Evolutionary conservation across 2,113 vertebrate species (phyloP), one percentile per base, ranked within the genome.

Genomic region (Leptosomus discolor): DNA sequence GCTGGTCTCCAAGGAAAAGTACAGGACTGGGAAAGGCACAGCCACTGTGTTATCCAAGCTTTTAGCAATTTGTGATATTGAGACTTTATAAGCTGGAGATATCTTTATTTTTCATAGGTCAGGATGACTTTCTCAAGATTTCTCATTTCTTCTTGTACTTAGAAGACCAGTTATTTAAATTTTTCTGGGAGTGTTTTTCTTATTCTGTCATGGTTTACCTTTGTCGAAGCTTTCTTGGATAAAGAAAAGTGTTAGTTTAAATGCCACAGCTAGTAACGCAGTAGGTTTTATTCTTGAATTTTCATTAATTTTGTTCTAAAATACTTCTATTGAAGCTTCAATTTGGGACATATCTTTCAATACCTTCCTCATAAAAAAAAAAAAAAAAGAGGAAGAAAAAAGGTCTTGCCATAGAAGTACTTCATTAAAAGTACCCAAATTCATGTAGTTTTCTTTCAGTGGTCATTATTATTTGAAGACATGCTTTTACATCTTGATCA

Each of bases 351-450:
- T 32, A 8, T 76, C 27, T 88, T 92, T 85, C 56, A 68, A n/a
- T 88, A 70, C 15, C 5, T 68, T 41, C 32, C 9, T 56, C 20
- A 24, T 60, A 5, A 15, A 51, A 70, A 75, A 73, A 57, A 50
- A 15, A 18, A 32, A 0, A 63, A n/a, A n/a, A n/a, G n/a, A n/a
- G 8, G 7, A 0, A n/a, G n/a, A 34, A 43, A 64, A 64, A 30
- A 64, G 7, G 6, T 15, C 27, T 53, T 27, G 16, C 58, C 27
- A 32, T 39, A 27, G 5, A 78, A 77, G 15, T 70, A 60, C 20
- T 85, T 87, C 12, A n/a, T 50, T 75, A 54, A 54, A 93, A 78
- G 32, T 75, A 37, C 18, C 61, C 30, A 65, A 41, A 57, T 83
- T 85, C 18, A 43, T 43, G 46, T 19, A 22, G 8, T 29, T 92